phyloP scores from a whole-genome alignment of 2,888 invertebrate species.

The Eretmocerus hayati region DNA sequence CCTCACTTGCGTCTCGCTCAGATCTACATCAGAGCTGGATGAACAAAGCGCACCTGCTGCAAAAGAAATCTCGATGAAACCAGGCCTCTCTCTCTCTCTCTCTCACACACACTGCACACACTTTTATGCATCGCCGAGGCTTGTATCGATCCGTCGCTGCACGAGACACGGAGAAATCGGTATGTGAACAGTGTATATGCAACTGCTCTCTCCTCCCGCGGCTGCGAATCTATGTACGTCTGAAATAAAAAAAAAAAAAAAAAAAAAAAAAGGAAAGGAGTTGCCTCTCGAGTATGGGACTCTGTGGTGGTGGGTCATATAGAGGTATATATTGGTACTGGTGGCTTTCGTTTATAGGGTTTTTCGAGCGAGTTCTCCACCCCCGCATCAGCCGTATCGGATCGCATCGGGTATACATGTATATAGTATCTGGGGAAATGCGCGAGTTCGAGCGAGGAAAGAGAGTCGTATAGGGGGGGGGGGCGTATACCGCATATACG shows the following conservation, averaged over 20 bases:
- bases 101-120: background rate
- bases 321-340: too few relatives aligned
- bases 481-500: constrained; percentile 15
- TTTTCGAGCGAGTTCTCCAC: constrained; percentile 25
- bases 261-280: too few relatives aligned
- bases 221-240: background rate
- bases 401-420: too few relatives aligned
- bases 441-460: background rate
- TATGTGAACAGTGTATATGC: constrained; percentile 3
- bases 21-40: too few relatives aligned
- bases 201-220: background rate
- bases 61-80: constrained; percentile 20
- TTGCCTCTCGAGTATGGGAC: too few relatives aligned
- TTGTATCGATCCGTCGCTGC: background rate
- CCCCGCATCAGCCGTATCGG: constrained; percentile 35
- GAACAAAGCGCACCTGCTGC: too few relatives aligned
- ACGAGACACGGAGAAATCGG: constrained; percentile 10
- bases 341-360: constrained; percentile 21
- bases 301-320: too few relatives aligned
- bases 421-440: constrained; percentile 24
- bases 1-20: too few relatives aligned
- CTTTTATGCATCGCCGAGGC: too few relatives aligned
- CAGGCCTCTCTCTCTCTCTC: background rate
- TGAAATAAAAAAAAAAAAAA: constrained; percentile 10
- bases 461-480: background rate